These are phyloP conservation scores for Byasa hedistus DNA, from an alignment of 2,888 invertebrate genomes.

Conservation along the genomic window DNA sequence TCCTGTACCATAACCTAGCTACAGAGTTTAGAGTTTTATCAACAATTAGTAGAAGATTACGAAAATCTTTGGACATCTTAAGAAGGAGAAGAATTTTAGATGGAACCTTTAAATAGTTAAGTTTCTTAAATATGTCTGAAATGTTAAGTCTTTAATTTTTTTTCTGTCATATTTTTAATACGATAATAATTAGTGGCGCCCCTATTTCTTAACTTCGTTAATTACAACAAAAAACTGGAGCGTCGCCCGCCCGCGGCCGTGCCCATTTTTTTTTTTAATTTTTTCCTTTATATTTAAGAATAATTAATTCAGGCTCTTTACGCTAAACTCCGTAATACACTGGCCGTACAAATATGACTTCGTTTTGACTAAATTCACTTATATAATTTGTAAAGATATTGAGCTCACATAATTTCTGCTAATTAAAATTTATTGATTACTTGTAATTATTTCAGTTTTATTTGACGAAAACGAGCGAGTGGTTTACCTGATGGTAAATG, in stretches of 20 bases:
- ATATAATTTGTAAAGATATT: neutral
- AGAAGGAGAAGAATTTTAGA: too few relatives aligned
- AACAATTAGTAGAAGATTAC: too few relatives aligned
- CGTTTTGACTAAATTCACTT: neutral
- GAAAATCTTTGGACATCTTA: too few relatives aligned
- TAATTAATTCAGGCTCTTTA: slow-evolving; percentile 1
- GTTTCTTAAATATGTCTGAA: neutral
- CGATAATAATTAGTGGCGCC: slow-evolving; percentile 5
- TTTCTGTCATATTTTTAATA: slow-evolving; percentile 1
- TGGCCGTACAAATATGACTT: neutral
- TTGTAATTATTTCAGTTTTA: too few relatives aligned
- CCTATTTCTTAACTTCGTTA: slow-evolving; percentile 11
- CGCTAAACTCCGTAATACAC: neutral
- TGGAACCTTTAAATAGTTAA: too few relatives aligned
- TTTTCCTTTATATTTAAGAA: slow-evolving; percentile 6
- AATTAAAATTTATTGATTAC: too few relatives aligned
- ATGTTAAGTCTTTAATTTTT: neutral
- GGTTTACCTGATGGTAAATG: too few relatives aligned
- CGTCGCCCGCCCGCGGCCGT: neutral
- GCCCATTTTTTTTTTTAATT: neutral
- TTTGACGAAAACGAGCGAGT: too few relatives aligned
- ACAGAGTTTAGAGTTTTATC: too few relatives aligned
- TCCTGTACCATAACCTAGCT: too few relatives aligned
- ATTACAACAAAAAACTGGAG: slow-evolving; percentile 10
- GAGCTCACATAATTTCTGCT: too few relatives aligned